Base-by-base conservation (phyloP, 2,113 vertebrate species). In the Alethe diademata region DNA sequence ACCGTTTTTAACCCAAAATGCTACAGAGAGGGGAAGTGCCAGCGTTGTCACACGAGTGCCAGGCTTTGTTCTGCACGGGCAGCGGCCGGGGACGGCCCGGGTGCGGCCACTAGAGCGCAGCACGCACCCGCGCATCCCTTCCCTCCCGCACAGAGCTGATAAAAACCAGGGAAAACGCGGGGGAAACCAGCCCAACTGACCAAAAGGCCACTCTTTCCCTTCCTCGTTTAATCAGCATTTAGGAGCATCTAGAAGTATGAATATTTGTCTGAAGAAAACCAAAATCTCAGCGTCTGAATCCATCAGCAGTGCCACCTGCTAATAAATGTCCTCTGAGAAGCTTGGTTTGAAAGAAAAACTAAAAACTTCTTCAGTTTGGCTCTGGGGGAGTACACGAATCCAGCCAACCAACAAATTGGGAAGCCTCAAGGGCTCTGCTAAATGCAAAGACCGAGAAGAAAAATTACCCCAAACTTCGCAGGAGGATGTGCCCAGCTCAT, bases 31-130 rank as follows among this genome's bases (percentile, higher is more conserved):
- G 19, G 0, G 14, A 3, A 50, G 33, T 5, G 10, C 13, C 42
- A 8, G 45, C 45, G 7, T 2, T 42, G 53, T 5, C 11, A 0
- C 23, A 1, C 2, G 5, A 0, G 0, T 9, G 78, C 12, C 19
- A 8, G 0, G 36, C 17, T 25, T 36, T 16, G 36, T 0, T 33
- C n/a, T 14, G 35, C 10, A 0, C 8, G 42, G 12, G 9, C 7
- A 1, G 29, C 2, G 36, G 51, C 43, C 14, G 64, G 36, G 50
- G 48, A 48, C 14, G 6, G 57, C 43, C n/a, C 3, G 19, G 3
- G 14, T 13, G 23, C 48, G 75, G 58, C 96, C 97, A 28, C 96
- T 93, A 97, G 97, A 91, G 96, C 1, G 97, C 95, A 97, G 96
- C 85, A 96, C 20, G 9, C 2, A 40, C 26, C 91, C 90, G 40